These are phyloP conservation scores for Capreolus pygargus DNA, from an alignment of 2,113 vertebrate species.

Conservation along the genomic window DNA sequence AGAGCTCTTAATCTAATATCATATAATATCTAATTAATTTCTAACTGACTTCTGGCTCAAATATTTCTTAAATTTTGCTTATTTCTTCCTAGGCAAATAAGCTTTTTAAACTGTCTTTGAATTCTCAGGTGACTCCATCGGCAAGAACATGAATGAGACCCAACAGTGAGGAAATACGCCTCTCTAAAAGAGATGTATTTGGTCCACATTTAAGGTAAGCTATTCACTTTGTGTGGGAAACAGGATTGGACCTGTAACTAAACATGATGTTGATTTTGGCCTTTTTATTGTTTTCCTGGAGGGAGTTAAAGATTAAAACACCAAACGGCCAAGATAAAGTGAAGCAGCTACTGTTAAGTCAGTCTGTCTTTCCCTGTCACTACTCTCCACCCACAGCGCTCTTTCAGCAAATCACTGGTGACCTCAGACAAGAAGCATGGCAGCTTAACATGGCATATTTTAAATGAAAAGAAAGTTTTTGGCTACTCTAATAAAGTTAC, in stretches of 20 bases:
- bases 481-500: neutral
- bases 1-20: neutral
- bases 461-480: neutral
- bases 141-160: neutral
- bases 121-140: neutral
- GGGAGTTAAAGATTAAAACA: neutral
- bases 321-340: accelerated
- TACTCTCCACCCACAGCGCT: neutral
- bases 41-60: neutral
- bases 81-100: neutral
- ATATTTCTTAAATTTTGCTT: neutral
- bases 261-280: neutral
- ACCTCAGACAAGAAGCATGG: neutral
- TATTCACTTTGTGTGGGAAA: neutral
- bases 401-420: conserved; percentile 30
- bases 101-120: neutral
- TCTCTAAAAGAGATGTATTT: neutral
- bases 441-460: conserved; percentile 23
- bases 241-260: neutral
- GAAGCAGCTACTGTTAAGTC: neutral
- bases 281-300: neutral
- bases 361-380: neutral
- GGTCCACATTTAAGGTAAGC: neutral
- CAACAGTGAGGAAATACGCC: neutral
- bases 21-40: neutral